phyloP scores from a whole-genome alignment of 1,140 invertebrate species.

The Colletes gigas region DNA sequence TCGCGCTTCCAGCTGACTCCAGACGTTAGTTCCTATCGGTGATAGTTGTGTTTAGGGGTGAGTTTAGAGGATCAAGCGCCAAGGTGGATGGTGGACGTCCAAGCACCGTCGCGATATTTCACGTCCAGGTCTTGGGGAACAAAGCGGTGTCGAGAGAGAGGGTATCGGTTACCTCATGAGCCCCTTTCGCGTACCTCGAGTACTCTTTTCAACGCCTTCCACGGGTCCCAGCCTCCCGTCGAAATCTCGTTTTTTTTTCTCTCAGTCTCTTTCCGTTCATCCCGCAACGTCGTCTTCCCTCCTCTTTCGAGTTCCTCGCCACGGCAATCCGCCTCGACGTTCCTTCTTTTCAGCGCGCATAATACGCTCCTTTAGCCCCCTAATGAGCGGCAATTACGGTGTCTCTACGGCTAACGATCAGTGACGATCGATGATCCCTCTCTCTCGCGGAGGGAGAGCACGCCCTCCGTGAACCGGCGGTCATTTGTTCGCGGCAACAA shows the following conservation, averaged over 20 bases:
- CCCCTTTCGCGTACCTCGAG: constrained; percentile 56
- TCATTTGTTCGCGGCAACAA: constrained; percentile 61
- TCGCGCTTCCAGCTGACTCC: too few relatives aligned
- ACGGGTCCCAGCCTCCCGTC: constrained; percentile 31
- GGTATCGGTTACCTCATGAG: constrained; percentile 71
- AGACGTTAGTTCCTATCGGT: too few relatives aligned
- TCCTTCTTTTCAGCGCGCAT: constrained; percentile 66
- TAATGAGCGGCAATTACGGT: constrained; percentile 73
- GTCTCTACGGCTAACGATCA: constrained; percentile 69
- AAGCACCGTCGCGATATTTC: constrained; percentile 62
- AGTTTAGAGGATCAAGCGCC: background rate
- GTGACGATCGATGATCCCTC: constrained; percentile 64
- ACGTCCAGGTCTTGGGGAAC: constrained; percentile 56
- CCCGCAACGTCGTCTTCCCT: background rate
- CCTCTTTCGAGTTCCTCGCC: constrained; percentile 19
- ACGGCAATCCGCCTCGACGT: constrained; percentile 36
- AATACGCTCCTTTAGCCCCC: constrained; percentile 66
- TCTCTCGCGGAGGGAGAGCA: constrained; percentile 56
- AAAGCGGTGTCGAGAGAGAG: constrained; percentile 56
- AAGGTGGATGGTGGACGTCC: too few relatives aligned
- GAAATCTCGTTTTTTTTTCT: constrained; percentile 31
- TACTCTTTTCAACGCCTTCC: constrained; percentile 71
- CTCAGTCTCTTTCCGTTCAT: background rate
- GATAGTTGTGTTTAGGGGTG: too few relatives aligned
- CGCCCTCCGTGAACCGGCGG: constrained; percentile 64